Evolutionary conservation across 2,113 vertebrate genomes (phyloP).

Genomic region (Anseranas semipalmata): DNA sequence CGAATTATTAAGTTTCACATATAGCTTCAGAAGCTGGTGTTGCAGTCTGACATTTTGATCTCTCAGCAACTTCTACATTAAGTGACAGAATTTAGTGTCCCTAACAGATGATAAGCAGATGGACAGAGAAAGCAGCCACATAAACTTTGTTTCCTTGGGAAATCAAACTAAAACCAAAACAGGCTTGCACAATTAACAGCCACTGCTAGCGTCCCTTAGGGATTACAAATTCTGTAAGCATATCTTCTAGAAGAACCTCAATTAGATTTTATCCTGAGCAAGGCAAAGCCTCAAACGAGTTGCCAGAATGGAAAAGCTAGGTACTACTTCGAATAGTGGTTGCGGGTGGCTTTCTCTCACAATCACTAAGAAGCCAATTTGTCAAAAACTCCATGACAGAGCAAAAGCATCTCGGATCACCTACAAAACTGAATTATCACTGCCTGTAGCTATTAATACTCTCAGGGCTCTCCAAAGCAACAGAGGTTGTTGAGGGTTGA

Average conservation of each 20-base stretch:
- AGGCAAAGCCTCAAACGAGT: background rate
- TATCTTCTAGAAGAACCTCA: background rate
- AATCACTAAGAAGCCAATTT: background rate
- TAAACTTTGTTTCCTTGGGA: background rate
- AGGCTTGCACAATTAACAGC: background rate
- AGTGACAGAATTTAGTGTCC: background rate
- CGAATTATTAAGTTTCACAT: background rate
- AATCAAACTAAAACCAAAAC: background rate
- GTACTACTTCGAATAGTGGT: background rate
- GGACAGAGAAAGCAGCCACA: background rate
- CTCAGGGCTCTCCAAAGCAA: background rate
- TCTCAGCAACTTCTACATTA: background rate
- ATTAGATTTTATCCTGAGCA: background rate
- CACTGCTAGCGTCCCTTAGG: background rate
- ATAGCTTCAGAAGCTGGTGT: background rate
- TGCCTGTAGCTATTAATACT: background rate
- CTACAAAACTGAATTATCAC: background rate
- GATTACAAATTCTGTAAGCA: background rate
- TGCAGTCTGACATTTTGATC: background rate
- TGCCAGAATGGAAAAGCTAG: background rate
- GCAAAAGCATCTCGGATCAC: background rate
- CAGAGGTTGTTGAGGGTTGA: background rate
- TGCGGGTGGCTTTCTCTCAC: background rate
- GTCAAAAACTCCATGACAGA: background rate
- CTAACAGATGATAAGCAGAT: background rate